Conservation (phyloP, 2,113 vertebrate species). For the Archilochus colubris region DNA sequence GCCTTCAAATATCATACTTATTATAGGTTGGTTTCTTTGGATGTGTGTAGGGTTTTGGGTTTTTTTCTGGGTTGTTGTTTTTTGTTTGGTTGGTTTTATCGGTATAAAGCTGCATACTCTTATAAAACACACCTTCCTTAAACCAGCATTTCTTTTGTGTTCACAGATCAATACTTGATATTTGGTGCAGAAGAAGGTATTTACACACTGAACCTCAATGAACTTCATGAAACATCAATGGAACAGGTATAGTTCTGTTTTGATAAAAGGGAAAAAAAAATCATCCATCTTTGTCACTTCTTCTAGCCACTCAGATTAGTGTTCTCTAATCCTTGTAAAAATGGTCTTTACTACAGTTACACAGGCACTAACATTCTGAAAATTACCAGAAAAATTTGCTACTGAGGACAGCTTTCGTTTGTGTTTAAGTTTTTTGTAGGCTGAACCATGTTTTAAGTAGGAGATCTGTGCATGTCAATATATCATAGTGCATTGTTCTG, state of each 20-base stretch:
- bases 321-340: not conserved
- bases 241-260: conserved; percentile 85
- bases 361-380: not conserved
- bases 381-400: not conserved
- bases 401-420: not conserved
- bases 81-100: not conserved
- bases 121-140: not conserved
- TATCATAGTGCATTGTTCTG: not conserved
- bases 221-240: conserved; percentile 98
- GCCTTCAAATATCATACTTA: not conserved
- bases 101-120: not conserved
- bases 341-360: not conserved
- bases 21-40: not conserved
- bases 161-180: conserved; percentile 97
- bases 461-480: not conserved
- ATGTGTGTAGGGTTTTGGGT: not conserved
- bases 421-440: not conserved
- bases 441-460: not conserved
- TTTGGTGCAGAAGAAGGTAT: conserved; percentile 98
- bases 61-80: too few species aligned
- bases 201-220: conserved; percentile 97
- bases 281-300: not conserved
- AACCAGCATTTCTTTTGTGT: not conserved
- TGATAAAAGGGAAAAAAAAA: not conserved
- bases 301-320: not conserved